Base-by-base conservation (phyloP, 2,888 invertebrate genomes). In the Eilema griseolum region DNA sequence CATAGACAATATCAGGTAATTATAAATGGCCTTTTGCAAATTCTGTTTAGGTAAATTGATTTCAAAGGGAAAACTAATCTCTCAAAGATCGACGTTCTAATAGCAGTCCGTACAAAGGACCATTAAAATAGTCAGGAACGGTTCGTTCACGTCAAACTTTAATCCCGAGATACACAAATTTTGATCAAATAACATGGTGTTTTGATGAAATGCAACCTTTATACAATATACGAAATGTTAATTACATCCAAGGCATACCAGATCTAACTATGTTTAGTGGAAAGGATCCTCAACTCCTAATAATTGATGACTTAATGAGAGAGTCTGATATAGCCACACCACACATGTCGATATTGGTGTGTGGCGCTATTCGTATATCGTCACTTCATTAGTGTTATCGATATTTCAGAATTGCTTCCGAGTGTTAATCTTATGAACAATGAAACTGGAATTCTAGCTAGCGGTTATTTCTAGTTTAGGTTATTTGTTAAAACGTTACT, bases 151-250 rank as follows among this genome's bases (percentile, higher is more conserved):
- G 90, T 94, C 93, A 91, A 92, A 92, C 85, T 93, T 93, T 93
- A 95, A 95, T 95, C 94, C 92, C 86, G 86, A 89, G 93, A 94
- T 94, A n/a, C n/a, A n/a, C n/a, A n/a, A n/a, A n/a, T n/a, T n/a
- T n/a, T n/a, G n/a, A n/a, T n/a, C n/a, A n/a, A n/a, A n/a, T n/a
- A n/a, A n/a, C n/a, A n/a, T n/a, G n/a, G n/a, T n/a, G n/a, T n/a
- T n/a, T n/a, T n/a, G n/a, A n/a, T n/a, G n/a, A n/a, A n/a, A n/a
- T n/a, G n/a, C n/a, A n/a, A n/a, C n/a, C n/a, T n/a, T n/a, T n/a
- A n/a, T n/a, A n/a, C n/a, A n/a, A n/a, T n/a, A n/a, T n/a, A n/a
- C n/a, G n/a, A n/a, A n/a, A n/a, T n/a, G n/a, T n/a, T n/a, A n/a
- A n/a, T n/a, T n/a, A n/a, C n/a, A n/a, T n/a, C n/a, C n/a, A n/a